A percentile compares a stretch with the other conserved stretches of the same genome.
These are phyloP conservation scores for Synergus itoensis DNA, from an alignment of 2,888 invertebrate genomes.

Conservation along the genomic window DNA sequence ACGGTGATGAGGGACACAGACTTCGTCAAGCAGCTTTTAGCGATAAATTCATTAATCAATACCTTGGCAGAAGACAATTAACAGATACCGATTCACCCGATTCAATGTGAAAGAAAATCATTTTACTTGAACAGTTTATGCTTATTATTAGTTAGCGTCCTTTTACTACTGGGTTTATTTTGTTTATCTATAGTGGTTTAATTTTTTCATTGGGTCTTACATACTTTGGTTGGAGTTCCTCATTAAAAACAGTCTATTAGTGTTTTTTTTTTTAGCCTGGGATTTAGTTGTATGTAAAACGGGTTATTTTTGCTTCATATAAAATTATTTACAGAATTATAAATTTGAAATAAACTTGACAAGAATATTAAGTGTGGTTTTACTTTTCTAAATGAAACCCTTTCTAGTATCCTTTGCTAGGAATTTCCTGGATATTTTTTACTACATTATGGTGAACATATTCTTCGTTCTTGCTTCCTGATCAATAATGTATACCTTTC, in stretches of 20 bases:
- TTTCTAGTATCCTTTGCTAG: background rate
- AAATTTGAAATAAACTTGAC: constrained; percentile 39
- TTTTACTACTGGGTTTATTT: background rate
- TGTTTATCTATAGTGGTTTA: background rate
- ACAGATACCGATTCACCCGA: constrained; percentile 71
- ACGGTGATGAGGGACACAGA: constrained; percentile 84
- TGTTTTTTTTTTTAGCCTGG: background rate
- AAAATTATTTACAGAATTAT: constrained; percentile 1
- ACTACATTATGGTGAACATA: background rate
- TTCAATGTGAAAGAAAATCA: constrained; percentile 52
- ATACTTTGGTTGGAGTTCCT: background rate
- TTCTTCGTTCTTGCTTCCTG: background rate
- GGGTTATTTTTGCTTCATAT: background rate
- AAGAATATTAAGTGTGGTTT: constrained; percentile 39
- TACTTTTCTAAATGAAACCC: background rate
- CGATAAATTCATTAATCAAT: constrained; percentile 90
- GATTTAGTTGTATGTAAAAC: background rate
- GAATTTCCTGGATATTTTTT: background rate
- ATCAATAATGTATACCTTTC: background rate
- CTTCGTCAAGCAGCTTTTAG: constrained; percentile 87
- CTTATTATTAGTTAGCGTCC: background rate
- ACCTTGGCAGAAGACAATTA: constrained; percentile 87
- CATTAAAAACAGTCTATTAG: background rate
- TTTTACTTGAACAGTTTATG: background rate
- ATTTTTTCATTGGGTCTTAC: background rate